Base-by-base conservation (phyloP, 2,888 invertebrate species). In the Troides aeacus region DNA sequence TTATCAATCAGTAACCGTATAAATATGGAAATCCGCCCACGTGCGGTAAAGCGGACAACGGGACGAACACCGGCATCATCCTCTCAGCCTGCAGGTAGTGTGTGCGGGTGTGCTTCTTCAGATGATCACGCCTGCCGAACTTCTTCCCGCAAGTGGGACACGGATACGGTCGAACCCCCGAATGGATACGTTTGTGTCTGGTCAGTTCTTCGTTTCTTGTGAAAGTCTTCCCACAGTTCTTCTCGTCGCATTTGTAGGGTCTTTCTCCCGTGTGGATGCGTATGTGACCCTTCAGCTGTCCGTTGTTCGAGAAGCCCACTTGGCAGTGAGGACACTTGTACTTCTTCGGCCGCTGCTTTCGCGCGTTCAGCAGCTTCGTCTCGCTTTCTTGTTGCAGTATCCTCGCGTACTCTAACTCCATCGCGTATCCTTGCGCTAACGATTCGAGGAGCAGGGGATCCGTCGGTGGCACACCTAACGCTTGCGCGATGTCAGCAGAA, bases 241-340 rank as follows among this genome's bases (percentile, higher is more conserved):
- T 95, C 69, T 96, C 95, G 71, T 97, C 97, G 80, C 98, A 98
- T 77, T 96, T 96, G 82, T 96, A 98, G 0, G 98, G 98, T 66
- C 98, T 90, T 84, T 98, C 98, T 89, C 97, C 97, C 56, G 97
- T 97, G 80, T 98, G 98, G 68, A 97, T 98, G 70, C 98, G 92
- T n/a, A 97, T 95, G 82, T 98, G 98, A 21, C 98, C 98, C 84
- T 97, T 97, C 0, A 98, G 90, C 78, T 98, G 98, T 0, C 98
- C 98, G 85, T 97, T 98, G 84, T 98, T 98, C n/a, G 97, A 97
- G 84, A 98, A 98, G 0, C 97, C 97, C 0, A 97, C 97, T 76
- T 97, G 95, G 82, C 98, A 98, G 79, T 97, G 96, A 0, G 97
- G 96, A 80, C 99, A 98, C 76, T 97, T 95, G 87, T 98, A 98